Evolutionary conservation across 2,888 invertebrate genomes (phyloP).

Genomic region (Tenthredo distinguenda): DNA sequence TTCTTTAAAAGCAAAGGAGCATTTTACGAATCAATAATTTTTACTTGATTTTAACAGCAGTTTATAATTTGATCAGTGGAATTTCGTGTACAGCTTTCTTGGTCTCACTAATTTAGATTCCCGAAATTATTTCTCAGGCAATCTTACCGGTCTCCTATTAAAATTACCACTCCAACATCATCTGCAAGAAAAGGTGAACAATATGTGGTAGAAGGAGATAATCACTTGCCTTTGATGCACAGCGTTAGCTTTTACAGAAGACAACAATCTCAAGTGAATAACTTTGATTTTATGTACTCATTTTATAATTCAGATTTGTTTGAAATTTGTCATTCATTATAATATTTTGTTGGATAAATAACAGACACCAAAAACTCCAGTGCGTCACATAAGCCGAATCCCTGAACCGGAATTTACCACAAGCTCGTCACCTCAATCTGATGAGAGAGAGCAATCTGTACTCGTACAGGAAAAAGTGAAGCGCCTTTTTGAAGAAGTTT

Average conservation of each 20-base stretch:
- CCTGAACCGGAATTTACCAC: slow-evolving; percentile 55
- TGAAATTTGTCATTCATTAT: background rate
- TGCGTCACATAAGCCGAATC: slow-evolving; percentile 65
- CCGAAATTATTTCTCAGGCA: slow-evolving; percentile 58
- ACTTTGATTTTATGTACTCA: background rate
- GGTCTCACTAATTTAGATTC: background rate
- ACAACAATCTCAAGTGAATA: slow-evolving; percentile 87
- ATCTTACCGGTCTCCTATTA: slow-evolving; percentile 71
- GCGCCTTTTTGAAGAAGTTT: slow-evolving; percentile 75
- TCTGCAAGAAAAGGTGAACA: slow-evolving; percentile 77
- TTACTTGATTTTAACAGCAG: no score
- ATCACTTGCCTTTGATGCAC: slow-evolving; percentile 85
- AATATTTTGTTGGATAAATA: slow-evolving; percentile 50
- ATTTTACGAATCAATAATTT: background rate
- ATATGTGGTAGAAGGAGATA: slow-evolving; percentile 80
- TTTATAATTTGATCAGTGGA: slow-evolving; percentile 1
- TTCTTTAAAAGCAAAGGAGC: background rate
- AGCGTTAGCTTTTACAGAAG: slow-evolving; percentile 93
- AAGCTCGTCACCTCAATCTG: slow-evolving; percentile 53
- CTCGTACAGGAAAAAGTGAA: slow-evolving; percentile 74
- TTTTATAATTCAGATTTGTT: background rate
- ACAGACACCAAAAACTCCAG: slow-evolving; percentile 72
- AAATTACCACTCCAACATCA: slow-evolving; percentile 70
- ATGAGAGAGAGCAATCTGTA: slow-evolving; percentile 64
- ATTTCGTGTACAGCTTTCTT: slow-evolving; percentile 26